Base-by-base conservation (phyloP, 2,113 vertebrate genomes). In the Mesembrinibis cayennensis region DNA sequence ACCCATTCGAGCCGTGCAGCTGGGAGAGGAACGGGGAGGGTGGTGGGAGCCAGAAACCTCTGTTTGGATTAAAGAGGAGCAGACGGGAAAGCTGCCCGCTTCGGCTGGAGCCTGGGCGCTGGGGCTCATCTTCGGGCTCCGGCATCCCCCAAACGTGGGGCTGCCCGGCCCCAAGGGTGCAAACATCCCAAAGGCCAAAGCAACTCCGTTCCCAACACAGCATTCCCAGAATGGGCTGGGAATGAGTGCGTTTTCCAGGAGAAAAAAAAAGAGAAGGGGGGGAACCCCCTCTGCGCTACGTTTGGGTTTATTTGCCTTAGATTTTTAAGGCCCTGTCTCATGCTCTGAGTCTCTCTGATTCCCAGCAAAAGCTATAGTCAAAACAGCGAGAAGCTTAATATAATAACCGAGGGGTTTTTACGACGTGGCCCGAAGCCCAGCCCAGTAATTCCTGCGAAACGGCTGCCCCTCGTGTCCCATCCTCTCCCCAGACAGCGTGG, bases 181-280 rank as follows among this genome's bases (percentile, higher is more conserved):
- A 26, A 6, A 3, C 27, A 36, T 6, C 94, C n/a, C 42, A 1
- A 59, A 30, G 0, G 4, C 56, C 50, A 9, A 3, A 59, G 22
- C 56, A 26, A 19, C 1, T 13, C 66, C 1, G 36, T 1, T 69
- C n/a, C 32, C 7, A 8, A 1, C 10, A 3, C 34, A 13, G 0
- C 19, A 6, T 62, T 94, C 74, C 82, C 94, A 40, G 71, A 44
- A 73, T 13, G n/a, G 50, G 70, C 53, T 25, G 66, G 34, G 50
- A 73, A 27, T 1, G 34, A 38, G 55, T 1, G n/a, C 38, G 38
- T 93, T 87, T 94, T 91, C 61, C 69, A 83, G 82, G 81, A 4
- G 3, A 44, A 71, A 67, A 30, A 26, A 47, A 30, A 5, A 36
- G 3, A 29, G 47, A 4, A 4, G 19, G 55, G 2, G 56, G 2